These are phyloP conservation scores for Ptychadena robeensis DNA, from an alignment of 2,797 vertebrate genomes.

Conservation along the genomic window DNA sequence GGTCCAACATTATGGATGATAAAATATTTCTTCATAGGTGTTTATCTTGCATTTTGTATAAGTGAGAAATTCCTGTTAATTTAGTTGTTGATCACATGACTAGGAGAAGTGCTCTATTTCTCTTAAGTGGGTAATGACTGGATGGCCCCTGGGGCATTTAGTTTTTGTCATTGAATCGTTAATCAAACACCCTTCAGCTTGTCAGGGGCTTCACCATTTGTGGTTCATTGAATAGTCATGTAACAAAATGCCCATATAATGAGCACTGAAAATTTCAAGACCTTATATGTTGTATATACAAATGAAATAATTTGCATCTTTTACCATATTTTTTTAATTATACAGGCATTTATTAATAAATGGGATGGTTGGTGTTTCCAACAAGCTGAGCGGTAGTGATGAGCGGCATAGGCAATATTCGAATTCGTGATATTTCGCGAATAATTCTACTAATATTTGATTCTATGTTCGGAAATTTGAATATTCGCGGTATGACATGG, in stretches of 20 bases:
- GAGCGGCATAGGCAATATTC: too few species aligned
- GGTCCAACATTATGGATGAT: neutral
- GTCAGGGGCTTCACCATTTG: neutral
- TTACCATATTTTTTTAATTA: neutral
- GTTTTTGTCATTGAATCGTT: neutral
- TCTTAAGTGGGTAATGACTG: conserved; percentile 28
- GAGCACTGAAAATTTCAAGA: neutral
- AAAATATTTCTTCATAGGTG: neutral
- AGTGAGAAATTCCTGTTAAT: neutral
- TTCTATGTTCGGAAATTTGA: too few species aligned
- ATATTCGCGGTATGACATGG: too few species aligned
- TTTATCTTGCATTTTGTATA: neutral
- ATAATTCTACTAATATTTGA: too few species aligned
- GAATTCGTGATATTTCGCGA: too few species aligned
- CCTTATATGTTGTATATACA: too few species aligned
- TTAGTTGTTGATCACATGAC: neutral
- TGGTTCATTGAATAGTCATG: neutral
- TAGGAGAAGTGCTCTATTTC: neutral
- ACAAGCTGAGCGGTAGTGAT: neutral
- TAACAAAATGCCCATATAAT: neutral
- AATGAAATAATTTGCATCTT: neutral
- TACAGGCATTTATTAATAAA: neutral
- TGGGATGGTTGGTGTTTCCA: neutral
- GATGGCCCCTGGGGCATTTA: conserved; percentile 6
- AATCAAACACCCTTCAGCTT: conserved; percentile 12